Conservation (phyloP, 2,888 invertebrate species). For the Dryobota labecula region DNA sequence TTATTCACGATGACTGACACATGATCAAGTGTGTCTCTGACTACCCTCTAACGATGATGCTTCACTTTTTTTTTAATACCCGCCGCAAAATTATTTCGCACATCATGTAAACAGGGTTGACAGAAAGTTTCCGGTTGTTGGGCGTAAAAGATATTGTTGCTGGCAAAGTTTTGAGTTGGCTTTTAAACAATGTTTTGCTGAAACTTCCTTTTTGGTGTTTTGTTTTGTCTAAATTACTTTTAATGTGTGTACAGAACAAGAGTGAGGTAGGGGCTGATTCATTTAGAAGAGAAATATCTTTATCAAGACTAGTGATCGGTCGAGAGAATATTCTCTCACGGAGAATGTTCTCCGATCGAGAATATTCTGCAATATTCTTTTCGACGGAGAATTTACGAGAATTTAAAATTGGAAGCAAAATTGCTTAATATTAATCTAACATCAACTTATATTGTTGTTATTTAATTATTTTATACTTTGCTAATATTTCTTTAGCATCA, state of each 20-base stretch:
- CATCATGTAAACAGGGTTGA: constrained; percentile 36
- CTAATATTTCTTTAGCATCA: no score
- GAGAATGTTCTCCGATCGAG: no score
- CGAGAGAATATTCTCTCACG: no score
- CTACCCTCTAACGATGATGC: constrained; percentile 29
- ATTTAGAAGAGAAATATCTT: neutral
- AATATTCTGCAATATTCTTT: no score
- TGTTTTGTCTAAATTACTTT: constrained; percentile 9
- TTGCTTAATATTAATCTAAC: no score
- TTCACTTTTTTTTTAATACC: constrained; percentile 29
- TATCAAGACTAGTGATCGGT: no score
- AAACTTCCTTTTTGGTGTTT: neutral
- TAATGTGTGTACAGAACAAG: no score
- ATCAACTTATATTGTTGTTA: no score
- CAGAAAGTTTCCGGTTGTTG: constrained; percentile 28
- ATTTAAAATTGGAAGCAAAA: no score
- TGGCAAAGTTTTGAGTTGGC: constrained; percentile 30
- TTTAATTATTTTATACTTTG: no score
- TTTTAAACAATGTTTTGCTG: constrained; percentile 27
- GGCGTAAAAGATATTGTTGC: constrained; percentile 35
- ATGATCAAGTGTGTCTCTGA: constrained; percentile 57
- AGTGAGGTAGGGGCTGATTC: neutral
- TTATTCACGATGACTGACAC: constrained; percentile 58
- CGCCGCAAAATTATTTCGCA: constrained; percentile 21
- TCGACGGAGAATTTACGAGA: no score